Base-by-base conservation (phyloP, 1,140 invertebrate species). In the Homarus americanus region DNA sequence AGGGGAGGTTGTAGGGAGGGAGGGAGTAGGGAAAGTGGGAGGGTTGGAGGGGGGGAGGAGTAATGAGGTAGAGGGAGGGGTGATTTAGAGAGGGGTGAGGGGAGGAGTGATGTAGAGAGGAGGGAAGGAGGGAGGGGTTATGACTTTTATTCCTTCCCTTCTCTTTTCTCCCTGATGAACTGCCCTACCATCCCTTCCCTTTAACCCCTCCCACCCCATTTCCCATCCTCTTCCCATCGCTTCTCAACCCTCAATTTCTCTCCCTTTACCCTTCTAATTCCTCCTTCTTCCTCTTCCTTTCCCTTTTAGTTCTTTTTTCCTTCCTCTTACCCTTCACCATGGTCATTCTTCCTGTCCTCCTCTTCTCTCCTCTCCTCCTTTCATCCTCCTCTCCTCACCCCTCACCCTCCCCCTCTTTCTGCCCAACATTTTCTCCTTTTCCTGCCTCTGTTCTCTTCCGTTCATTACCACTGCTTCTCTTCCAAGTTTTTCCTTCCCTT, bases 381-480 rank as follows among this genome's bases (percentile, higher is more conserved):
- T 7, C 44, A n/a, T 40, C 28, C 5, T 49, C 44, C 7, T n/a
- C 78, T 32, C 41, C 24, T 10, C 28, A 32, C 28, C 34, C 36
- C 34, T 79, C 76, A 20, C 36, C n/a, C 38, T 79, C 76, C 40
- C n/a, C 36, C 76, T 28, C 76, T 17, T n/a, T 28, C 76, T 40
- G 12, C 28, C 32, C 36, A n/a, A n/a, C n/a, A n/a, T n/a, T n/a
- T n/a, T n/a, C n/a, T n/a, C n/a, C n/a, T n/a, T n/a, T n/a, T n/a
- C n/a, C n/a, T n/a, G n/a, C n/a, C n/a, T n/a, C n/a, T n/a, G n/a
- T n/a, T n/a, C n/a, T n/a, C n/a, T n/a, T n/a, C n/a, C n/a, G n/a
- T n/a, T n/a, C n/a, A n/a, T n/a, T n/a, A n/a, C n/a, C n/a, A n/a
- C n/a, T n/a, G n/a, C n/a, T n/a, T n/a, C n/a, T n/a, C n/a, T n/a